These are phyloP conservation scores for Unio pictorum DNA, from an alignment of 2,888 invertebrate genomes.

Conservation along the genomic window DNA sequence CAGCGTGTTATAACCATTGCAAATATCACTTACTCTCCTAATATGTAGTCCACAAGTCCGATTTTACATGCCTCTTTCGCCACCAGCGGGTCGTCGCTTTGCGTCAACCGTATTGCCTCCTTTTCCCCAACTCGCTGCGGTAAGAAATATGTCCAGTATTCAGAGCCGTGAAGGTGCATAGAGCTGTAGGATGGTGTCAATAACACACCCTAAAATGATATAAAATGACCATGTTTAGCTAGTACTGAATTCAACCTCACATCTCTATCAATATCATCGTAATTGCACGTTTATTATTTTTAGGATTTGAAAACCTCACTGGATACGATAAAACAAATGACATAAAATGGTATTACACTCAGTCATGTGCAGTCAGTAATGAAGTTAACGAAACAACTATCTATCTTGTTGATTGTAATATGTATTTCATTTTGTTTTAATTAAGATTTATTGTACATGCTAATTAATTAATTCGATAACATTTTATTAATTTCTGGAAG, in stretches of 20 bases:
- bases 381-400: too few relatives aligned
- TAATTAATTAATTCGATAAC: too few relatives aligned
- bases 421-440: too few relatives aligned
- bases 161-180: conserved; percentile 25
- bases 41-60: conserved; percentile 4
- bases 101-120: conserved; percentile 5
- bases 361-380: background rate
- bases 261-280: too few relatives aligned
- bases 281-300: too few relatives aligned
- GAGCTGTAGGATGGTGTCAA: conserved; percentile 23
- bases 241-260: too few relatives aligned
- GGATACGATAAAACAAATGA: background rate
- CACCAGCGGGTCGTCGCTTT: background rate
- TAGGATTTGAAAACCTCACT: too few relatives aligned
- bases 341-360: background rate
- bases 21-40: conserved; percentile 2
- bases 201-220: conserved; percentile 15
- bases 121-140: conserved; percentile 16
- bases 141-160: conserved; percentile 23
- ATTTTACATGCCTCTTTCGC: conserved; percentile 4
- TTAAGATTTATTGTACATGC: too few relatives aligned
- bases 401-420: too few relatives aligned
- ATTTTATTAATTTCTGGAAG: too few relatives aligned
- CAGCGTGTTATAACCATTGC: too few relatives aligned
- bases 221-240: background rate